Conservation (phyloP, 2,888 invertebrate genomes). For the Unio delphinus region DNA sequence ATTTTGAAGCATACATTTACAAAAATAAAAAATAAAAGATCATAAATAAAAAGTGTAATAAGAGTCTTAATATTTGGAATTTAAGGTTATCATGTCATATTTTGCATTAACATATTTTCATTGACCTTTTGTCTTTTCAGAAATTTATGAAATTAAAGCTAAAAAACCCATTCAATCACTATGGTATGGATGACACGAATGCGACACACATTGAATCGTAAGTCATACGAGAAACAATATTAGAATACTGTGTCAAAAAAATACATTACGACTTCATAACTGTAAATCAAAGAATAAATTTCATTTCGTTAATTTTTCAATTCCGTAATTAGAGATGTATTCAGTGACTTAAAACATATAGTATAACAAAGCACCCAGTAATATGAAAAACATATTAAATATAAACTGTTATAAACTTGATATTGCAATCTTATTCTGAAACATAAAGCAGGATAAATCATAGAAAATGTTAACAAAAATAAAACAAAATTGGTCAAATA, state of each 20-base stretch:
- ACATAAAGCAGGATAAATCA: too few species aligned
- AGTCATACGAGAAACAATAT: constrained; percentile 16
- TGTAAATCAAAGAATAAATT: too few species aligned
- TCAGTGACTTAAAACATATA: background rate
- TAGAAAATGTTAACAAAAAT: too few species aligned
- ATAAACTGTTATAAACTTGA: background rate
- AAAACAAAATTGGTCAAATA: too few species aligned
- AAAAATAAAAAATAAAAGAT: too few species aligned
- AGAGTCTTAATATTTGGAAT: too few species aligned
- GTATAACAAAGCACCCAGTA: background rate
- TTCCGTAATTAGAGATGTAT: background rate
- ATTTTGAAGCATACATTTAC: too few species aligned
- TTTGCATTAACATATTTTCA: background rate
- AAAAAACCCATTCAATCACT: constrained; percentile 31
- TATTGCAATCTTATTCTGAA: background rate
- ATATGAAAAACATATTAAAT: background rate
- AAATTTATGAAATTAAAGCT: constrained; percentile 43
- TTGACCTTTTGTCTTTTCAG: constrained; percentile 27
- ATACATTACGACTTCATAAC: too few species aligned
- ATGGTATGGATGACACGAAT: constrained; percentile 42
- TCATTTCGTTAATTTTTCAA: too few species aligned
- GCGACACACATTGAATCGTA: constrained; percentile 52
- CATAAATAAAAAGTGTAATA: too few species aligned
- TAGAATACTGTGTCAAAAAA: background rate
- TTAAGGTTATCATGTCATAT: background rate